These are phyloP conservation scores for Sinella curviseta DNA, from an alignment of 1,140 invertebrate genomes.

Conservation along the genomic window DNA sequence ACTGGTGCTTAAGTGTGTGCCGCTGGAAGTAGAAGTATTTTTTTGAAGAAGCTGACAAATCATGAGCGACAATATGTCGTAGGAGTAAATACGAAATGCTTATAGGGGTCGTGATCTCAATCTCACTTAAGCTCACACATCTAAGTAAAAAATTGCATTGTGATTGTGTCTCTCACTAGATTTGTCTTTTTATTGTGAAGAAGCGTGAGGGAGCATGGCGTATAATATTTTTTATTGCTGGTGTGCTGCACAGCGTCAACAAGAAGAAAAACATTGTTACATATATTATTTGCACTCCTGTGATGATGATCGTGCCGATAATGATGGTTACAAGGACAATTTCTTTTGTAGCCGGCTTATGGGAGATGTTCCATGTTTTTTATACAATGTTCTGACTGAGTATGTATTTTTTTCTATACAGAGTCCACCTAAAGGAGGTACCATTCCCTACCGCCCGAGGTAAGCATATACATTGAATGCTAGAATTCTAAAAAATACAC, in stretches of 20 bases:
- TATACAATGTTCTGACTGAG: too few species aligned
- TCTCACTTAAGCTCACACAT: neutral
- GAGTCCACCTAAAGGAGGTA: constrained; percentile 49
- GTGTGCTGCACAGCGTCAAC: too few species aligned
- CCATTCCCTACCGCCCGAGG: constrained; percentile 50
- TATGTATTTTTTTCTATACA: constrained; percentile 17
- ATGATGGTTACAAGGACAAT: too few species aligned
- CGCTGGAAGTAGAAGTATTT: constrained; percentile 1
- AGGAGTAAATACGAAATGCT: neutral
- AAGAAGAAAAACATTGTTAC: too few species aligned
- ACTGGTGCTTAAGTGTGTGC: neutral
- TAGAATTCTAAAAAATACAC: constrained; percentile 26
- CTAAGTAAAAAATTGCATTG: neutral
- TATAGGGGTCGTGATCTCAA: neutral
- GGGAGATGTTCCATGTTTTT: too few species aligned
- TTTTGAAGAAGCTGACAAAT: neutral
- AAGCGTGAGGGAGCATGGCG: neutral
- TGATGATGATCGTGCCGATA: too few species aligned
- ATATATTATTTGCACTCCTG: too few species aligned
- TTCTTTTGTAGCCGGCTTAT: too few species aligned
- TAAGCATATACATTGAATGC: too few species aligned
- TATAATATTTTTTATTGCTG: neutral
- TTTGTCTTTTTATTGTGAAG: neutral
- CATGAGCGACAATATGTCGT: neutral
- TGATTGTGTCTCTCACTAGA: neutral